These are phyloP conservation scores for Masticophis lateralis DNA, from an alignment of 2,797 vertebrate genomes.

Conservation along the genomic window DNA sequence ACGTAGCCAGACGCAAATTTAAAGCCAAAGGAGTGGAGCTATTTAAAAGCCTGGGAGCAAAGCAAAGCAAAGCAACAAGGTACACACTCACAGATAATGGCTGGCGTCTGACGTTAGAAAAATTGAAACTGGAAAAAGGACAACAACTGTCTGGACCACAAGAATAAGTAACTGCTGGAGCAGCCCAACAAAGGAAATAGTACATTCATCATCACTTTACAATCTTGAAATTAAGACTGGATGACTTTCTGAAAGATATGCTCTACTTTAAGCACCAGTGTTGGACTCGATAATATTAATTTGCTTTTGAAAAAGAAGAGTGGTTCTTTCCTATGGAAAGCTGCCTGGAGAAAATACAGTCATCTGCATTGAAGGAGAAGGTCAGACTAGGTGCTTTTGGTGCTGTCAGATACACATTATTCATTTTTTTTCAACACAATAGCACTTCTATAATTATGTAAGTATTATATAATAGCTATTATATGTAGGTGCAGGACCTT, in stretches of 20 bases:
- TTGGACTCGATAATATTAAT: not conserved
- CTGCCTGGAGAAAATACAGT: not conserved
- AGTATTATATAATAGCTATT: not conserved
- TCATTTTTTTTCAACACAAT: not conserved
- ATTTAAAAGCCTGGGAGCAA: conserved; percentile 1
- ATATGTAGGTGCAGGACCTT: not conserved
- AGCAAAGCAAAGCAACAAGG: not conserved
- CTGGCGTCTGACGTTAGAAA: conserved; percentile 26
- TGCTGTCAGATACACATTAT: not conserved
- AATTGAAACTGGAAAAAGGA: conserved; percentile 11
- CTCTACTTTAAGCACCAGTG: conserved; percentile 1
- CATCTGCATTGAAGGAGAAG: conserved; percentile 5
- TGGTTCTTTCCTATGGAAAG: not conserved
- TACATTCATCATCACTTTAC: conserved; percentile 22
- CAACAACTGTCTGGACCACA: conserved; percentile 5
- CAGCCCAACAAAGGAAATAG: conserved; percentile 22
- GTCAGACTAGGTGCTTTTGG: not conserved
- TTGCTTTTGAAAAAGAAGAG: conserved; percentile 4
- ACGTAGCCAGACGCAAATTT: not conserved
- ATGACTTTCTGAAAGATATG: conserved; percentile 14
- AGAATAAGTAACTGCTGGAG: conserved; percentile 18
- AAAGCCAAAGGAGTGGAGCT: conserved; percentile 19
- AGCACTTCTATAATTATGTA: not conserved
- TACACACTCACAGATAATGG: not conserved
- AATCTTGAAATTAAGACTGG: conserved; percentile 30